These are phyloP conservation scores for Masticophis lateralis DNA, from an alignment of 2,797 vertebrate genomes.

Conservation along the genomic window DNA sequence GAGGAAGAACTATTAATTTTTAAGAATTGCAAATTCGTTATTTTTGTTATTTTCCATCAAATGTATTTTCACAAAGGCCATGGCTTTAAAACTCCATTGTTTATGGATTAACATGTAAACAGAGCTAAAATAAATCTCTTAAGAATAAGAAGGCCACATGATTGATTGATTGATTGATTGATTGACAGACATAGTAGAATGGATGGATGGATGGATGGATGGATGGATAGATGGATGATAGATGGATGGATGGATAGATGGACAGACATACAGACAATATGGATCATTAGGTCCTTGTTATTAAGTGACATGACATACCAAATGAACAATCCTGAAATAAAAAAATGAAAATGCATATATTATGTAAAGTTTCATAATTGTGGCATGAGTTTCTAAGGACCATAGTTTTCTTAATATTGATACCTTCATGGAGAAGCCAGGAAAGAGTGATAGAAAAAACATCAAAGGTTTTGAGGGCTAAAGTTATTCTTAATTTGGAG, in stretches of 20 bases:
- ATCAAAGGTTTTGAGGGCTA: not conserved
- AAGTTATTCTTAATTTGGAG: not conserved
- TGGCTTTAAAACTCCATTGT: not conserved
- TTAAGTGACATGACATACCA: not conserved
- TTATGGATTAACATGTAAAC: not conserved
- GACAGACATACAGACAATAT: not conserved
- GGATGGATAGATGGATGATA: too few relatives aligned
- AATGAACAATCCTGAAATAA: not conserved
- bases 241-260: too few relatives aligned
- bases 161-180: not conserved
- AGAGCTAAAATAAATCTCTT: not conserved
- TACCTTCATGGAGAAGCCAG: not conserved
- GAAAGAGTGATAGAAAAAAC: not conserved
- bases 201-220: too few relatives aligned
- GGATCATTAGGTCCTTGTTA: not conserved
- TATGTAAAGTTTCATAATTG: not conserved
- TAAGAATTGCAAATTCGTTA: not conserved
- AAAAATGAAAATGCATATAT: not conserved
- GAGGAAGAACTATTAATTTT: slow-evolving; percentile 11
- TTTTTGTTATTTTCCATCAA: not conserved
- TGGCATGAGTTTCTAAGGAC: too few relatives aligned
- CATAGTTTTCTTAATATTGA: not conserved
- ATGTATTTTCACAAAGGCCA: not conserved
- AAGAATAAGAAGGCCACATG: not conserved
- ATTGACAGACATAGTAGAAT: not conserved